Conservation (phyloP, 2,888 invertebrate genomes). For the Caradrina kadenii region DNA sequence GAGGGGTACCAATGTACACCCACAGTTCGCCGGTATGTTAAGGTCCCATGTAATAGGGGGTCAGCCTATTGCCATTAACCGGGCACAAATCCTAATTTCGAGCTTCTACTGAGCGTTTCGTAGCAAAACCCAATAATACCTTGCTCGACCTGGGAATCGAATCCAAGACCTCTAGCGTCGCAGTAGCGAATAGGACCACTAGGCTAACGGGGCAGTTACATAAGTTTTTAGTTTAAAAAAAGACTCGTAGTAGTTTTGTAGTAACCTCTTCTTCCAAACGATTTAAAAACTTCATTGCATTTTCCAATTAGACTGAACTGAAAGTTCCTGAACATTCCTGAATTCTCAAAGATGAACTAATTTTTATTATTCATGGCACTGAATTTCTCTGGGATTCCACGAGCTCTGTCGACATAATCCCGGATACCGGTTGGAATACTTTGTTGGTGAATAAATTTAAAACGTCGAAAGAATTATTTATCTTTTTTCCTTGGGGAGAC, state of each 20-base stretch:
- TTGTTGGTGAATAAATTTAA: slow-evolving; percentile 70
- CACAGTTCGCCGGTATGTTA: too few species aligned
- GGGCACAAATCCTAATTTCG: too few species aligned
- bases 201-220: too few species aligned
- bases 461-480: slow-evolving; percentile 69
- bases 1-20: too few species aligned
- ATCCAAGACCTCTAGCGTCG: too few species aligned
- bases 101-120: too few species aligned
- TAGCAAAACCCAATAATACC: too few species aligned
- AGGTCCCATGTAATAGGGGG: too few species aligned
- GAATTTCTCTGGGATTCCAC: slow-evolving; percentile 70
- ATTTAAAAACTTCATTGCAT: slow-evolving; percentile 21
- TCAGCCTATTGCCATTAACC: too few species aligned
- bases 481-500: slow-evolving; percentile 60
- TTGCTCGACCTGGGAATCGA: too few species aligned
- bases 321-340: slow-evolving; percentile 33
- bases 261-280: neutral
- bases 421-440: slow-evolving; percentile 73
- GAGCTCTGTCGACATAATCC: slow-evolving; percentile 72
- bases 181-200: too few species aligned
- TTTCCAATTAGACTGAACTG: slow-evolving; percentile 49
- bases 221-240: neutral
- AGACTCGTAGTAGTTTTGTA: neutral
- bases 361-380: slow-evolving; percentile 79
- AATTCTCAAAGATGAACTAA: slow-evolving; percentile 57